phyloP scores from a whole-genome alignment of 2,797 vertebrate genomes.

The Acridotheres tristis region DNA sequence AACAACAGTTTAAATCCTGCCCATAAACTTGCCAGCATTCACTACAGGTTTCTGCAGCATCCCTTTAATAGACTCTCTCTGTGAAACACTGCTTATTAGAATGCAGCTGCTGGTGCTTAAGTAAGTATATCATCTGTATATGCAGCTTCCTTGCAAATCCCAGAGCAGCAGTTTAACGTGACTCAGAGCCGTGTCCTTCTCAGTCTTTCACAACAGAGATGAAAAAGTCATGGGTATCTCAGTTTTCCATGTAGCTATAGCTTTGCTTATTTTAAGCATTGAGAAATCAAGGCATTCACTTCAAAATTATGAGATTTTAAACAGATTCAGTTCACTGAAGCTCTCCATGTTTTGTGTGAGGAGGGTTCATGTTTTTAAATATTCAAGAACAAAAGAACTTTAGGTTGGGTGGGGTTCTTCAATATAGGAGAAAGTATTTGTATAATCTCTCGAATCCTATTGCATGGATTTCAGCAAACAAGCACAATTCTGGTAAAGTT shows the following conservation, averaged over 20 bases:
- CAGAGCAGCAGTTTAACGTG: not conserved
- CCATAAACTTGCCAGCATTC: not conserved
- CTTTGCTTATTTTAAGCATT: not conserved
- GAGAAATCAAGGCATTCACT: not conserved
- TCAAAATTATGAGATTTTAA: not conserved
- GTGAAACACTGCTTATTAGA: not conserved
- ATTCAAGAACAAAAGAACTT: not conserved
- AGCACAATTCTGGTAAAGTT: not conserved
- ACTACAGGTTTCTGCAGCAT: slow-evolving; percentile 9
- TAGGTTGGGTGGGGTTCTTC: not conserved
- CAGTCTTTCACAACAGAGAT: not conserved
- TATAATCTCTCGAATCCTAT: not conserved
- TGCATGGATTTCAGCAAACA: not conserved
- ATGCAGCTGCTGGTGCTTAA: not conserved
- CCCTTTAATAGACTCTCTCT: not conserved
- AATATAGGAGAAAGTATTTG: not conserved
- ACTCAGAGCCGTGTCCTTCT: not conserved
- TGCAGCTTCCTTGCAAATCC: not conserved
- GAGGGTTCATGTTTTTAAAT: not conserved
- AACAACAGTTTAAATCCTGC: not conserved
- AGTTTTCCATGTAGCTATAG: not conserved
- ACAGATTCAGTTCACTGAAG: not conserved
- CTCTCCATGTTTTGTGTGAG: not conserved
- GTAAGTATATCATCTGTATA: not conserved
- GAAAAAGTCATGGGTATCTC: not conserved